Conservation (phyloP, 1,140 invertebrate genomes). For the Calephelis nemesis region DNA sequence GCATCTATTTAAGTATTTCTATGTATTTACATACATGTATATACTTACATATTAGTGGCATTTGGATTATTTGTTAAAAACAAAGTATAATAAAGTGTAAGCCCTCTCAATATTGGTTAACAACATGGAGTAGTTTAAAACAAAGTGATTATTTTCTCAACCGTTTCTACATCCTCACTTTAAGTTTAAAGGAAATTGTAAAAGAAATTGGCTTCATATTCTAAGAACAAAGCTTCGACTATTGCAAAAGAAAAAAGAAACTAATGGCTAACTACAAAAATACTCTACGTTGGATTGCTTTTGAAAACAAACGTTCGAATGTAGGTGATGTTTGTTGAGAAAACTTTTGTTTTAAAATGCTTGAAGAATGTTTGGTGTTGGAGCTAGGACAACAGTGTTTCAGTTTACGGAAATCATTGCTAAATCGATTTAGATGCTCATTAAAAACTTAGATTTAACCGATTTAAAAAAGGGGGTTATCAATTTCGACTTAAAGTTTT, state of each 20-base stretch:
- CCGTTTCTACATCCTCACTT: neutral
- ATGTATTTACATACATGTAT: too few species aligned
- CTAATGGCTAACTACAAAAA: constrained; percentile 12
- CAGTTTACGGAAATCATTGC: neutral
- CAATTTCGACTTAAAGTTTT: too few species aligned
- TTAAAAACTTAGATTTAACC: too few species aligned
- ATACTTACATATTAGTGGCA: too few species aligned
- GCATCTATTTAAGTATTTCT: too few species aligned
- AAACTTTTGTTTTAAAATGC: constrained; percentile 6
- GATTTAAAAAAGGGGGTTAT: too few species aligned
- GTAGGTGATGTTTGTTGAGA: constrained; percentile 12
- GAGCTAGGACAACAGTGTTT: neutral
- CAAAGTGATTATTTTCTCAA: neutral
- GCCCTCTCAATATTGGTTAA: too few species aligned
- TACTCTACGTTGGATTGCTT: constrained; percentile 3
- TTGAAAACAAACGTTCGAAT: constrained; percentile 8
- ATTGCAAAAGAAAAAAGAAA: constrained; percentile 4
- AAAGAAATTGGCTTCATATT: neutral
- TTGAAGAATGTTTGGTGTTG: neutral
- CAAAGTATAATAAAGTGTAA: too few species aligned
- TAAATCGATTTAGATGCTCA: too few species aligned
- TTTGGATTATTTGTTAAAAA: too few species aligned
- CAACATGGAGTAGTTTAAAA: too few species aligned
- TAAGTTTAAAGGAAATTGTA: neutral
- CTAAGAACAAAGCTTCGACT: constrained; percentile 7